These are phyloP conservation scores for Chrysomallon squamiferum DNA, from an alignment of 1,140 invertebrate genomes.

Conservation along the genomic window DNA sequence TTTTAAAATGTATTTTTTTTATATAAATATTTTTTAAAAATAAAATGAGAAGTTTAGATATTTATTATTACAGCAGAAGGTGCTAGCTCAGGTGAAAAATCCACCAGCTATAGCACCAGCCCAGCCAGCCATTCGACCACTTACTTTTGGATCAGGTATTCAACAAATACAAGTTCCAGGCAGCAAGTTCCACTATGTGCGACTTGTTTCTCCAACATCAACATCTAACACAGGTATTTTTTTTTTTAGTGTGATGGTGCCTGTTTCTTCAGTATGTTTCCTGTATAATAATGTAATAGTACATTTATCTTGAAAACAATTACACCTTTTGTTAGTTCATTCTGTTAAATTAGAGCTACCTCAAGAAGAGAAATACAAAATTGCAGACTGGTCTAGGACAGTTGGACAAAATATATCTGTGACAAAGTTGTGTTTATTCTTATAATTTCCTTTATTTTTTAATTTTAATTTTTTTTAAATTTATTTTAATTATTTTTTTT, in stretches of 20 bases:
- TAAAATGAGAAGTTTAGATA: not conserved
- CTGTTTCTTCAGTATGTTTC: not conserved
- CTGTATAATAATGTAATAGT: no score
- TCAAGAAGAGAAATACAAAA: no score
- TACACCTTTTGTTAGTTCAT: no score
- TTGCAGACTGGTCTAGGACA: no score
- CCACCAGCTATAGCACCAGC: slow-evolving; percentile 15
- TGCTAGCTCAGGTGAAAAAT: not conserved
- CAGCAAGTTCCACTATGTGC: slow-evolving; percentile 62
- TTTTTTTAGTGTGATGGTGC: not conserved
- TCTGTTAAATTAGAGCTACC: no score
- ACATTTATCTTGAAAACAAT: no score
- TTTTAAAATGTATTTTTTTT: not conserved
- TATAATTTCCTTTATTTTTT: no score
- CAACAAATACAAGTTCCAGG: slow-evolving; percentile 59
- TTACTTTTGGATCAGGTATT: slow-evolving; percentile 24
- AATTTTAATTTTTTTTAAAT: no score
- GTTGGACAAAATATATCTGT: no score
- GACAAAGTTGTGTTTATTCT: no score
- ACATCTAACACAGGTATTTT: slow-evolving; percentile 11
- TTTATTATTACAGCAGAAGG: no score
- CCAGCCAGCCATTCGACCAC: slow-evolving; percentile 5
- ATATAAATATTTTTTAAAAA: not conserved
- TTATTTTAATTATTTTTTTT: no score
- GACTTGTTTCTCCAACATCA: slow-evolving; percentile 43